Evolutionary conservation across 2,888 invertebrate species (phyloP).

Genomic region (Hydraecia micacea): DNA sequence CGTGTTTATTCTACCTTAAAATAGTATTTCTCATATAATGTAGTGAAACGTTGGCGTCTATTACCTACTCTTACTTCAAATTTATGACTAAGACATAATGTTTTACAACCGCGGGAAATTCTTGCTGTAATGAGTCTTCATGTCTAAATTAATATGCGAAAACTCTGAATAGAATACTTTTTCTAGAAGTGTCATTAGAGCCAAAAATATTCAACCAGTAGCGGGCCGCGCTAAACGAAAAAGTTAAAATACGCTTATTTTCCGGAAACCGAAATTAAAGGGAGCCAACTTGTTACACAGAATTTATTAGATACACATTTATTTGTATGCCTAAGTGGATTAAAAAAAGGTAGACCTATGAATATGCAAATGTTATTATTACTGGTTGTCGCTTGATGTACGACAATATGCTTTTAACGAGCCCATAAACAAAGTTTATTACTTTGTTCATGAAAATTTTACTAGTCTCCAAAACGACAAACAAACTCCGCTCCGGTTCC

Average conservation of each 20-base stretch:
- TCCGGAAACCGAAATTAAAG: slow-evolving; percentile 4
- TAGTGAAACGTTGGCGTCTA: slow-evolving; percentile 22
- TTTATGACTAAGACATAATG: slow-evolving; percentile 31
- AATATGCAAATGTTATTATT: slow-evolving; percentile 71
- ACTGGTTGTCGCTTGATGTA: slow-evolving; percentile 71
- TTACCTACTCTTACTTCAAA: slow-evolving; percentile 7
- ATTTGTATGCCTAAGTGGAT: slow-evolving; percentile 22
- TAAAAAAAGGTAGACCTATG: slow-evolving; percentile 53
- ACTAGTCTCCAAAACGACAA: slow-evolving; percentile 75
- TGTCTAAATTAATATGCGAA: slow-evolving; percentile 3
- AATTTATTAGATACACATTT: slow-evolving; percentile 37
- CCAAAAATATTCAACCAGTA: slow-evolving; percentile 3
- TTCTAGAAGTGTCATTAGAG: slow-evolving; percentile 15
- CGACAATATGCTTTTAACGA: slow-evolving; percentile 76
- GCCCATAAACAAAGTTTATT: slow-evolving; percentile 76
- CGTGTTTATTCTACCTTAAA: slow-evolving; percentile 26
- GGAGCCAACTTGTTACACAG: slow-evolving; percentile 17
- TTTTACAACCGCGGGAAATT: slow-evolving; percentile 40
- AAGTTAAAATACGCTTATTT: slow-evolving; percentile 35
- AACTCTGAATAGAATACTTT: neutral
- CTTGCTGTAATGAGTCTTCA: slow-evolving; percentile 7
- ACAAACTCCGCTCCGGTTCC: slow-evolving; percentile 65
- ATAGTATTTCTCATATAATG: slow-evolving; percentile 13
- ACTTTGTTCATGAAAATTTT: slow-evolving; percentile 76
- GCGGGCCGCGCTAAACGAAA: slow-evolving; percentile 1